These are phyloP conservation scores for Rhagonycha fulva DNA, from an alignment of 2,888 invertebrate species.

Conservation along the genomic window DNA sequence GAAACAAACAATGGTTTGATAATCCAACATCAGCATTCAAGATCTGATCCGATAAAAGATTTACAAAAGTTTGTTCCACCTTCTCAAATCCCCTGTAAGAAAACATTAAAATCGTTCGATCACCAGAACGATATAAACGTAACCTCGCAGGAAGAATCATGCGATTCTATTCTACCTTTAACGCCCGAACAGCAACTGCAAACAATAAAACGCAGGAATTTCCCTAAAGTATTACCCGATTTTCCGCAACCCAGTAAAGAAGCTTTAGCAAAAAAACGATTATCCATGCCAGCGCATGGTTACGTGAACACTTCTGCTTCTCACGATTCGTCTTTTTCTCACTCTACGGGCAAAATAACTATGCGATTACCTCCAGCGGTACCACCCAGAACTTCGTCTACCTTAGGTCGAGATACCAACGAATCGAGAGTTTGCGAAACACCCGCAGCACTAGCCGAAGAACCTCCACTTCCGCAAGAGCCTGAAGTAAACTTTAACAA, in stretches of 20 bases:
- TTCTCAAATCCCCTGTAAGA: conserved; percentile 37
- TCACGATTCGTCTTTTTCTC: conserved; percentile 40
- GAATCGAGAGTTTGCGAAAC: conserved; percentile 48
- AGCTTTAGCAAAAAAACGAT: conserved; percentile 57
- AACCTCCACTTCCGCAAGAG: conserved; percentile 55
- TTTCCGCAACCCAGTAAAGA: conserved; percentile 57
- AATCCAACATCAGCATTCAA: conserved; percentile 68
- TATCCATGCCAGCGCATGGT: conserved; percentile 65
- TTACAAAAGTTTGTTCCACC: conserved; percentile 36
- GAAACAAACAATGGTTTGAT: conserved; percentile 44
- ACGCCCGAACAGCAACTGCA: conserved; percentile 73
- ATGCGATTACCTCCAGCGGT: conserved; percentile 68
- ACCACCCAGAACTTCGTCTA: conserved; percentile 71
- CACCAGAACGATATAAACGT: conserved; percentile 69
- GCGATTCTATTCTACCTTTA: conserved; percentile 52
- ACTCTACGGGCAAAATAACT: conserved; percentile 43
- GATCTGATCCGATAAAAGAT: conserved; percentile 71
- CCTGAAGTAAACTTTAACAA: conserved; percentile 60
- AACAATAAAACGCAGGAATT: conserved; percentile 77
- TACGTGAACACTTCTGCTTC: conserved; percentile 47
- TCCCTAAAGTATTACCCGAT: conserved; percentile 85
- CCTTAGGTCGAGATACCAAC: conserved; percentile 63
- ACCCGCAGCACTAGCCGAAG: conserved; percentile 57
- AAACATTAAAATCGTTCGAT: conserved; percentile 52
- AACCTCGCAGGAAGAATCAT: conserved; percentile 68